phyloP scores from a whole-genome alignment of 1,140 invertebrate genomes.

The Drosophila willistoni region DNA sequence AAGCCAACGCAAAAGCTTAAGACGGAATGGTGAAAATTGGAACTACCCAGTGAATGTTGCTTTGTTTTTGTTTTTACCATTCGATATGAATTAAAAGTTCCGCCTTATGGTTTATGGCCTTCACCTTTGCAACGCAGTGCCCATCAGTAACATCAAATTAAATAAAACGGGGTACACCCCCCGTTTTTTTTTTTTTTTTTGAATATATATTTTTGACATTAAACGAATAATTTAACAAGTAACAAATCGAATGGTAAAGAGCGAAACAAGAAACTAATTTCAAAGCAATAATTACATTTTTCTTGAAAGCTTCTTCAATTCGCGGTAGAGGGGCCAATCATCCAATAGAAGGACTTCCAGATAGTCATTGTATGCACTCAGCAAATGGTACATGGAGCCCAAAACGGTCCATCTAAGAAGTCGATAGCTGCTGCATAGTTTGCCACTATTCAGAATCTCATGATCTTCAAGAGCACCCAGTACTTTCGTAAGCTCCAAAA shows the following conservation, averaged over 20 bases:
- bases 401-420: background rate
- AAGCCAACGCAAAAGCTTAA: slow-evolving; percentile 4
- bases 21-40: slow-evolving; percentile 51
- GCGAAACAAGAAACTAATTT: background rate
- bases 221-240: background rate
- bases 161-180: too few relatives aligned
- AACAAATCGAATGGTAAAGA: background rate
- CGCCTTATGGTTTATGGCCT: too few relatives aligned
- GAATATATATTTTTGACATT: background rate
- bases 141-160: too few relatives aligned
- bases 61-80: too few relatives aligned
- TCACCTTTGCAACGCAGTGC: too few relatives aligned
- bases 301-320: background rate
- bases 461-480: background rate
- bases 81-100: too few relatives aligned
- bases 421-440: slow-evolving; percentile 14
- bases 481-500: slow-evolving; percentile 23
- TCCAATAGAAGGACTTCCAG: slow-evolving; percentile 3
- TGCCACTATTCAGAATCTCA: background rate
- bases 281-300: too few relatives aligned
- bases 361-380: background rate
- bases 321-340: background rate
- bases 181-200: too few relatives aligned
- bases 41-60: too few relatives aligned
- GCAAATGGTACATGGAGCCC: background rate